Evolutionary conservation across 2,888 invertebrate species (phyloP).

Genomic region (Onthophagus sagittarius): DNA sequence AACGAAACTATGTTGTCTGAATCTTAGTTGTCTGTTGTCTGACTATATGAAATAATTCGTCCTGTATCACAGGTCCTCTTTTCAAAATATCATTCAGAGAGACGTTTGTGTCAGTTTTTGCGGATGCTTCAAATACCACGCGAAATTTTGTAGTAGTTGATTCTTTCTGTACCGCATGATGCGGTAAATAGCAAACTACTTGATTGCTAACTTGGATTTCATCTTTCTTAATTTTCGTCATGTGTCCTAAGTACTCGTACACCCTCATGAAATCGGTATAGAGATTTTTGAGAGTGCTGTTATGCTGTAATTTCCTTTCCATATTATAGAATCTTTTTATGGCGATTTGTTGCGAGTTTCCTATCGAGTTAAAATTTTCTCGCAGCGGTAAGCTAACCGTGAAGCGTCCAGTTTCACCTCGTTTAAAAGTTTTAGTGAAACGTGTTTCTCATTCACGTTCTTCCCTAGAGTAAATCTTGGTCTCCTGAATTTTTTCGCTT

Average conservation of each 20-base stretch:
- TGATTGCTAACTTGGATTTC: not conserved
- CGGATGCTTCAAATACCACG: constrained; percentile 18
- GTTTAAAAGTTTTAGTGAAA: no score
- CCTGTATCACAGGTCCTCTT: not conserved
- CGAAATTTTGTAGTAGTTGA: constrained; percentile 14
- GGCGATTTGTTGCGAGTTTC: no score
- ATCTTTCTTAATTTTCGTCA: constrained; percentile 21
- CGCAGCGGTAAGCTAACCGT: no score
- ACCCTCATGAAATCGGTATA: constrained; percentile 29
- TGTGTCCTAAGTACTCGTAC: constrained; percentile 28
- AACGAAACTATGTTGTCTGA: not conserved
- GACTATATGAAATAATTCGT: constrained; percentile 1
- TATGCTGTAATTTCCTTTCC: constrained; percentile 26
- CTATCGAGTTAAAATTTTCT: no score
- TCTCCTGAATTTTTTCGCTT: no score
- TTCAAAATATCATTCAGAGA: constrained; percentile 5
- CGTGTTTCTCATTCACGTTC: no score
- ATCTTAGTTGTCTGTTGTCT: no score
- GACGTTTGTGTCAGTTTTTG: not conserved
- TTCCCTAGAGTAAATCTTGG: no score
- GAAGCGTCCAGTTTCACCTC: no score
- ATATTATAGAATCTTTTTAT: constrained; percentile 27
- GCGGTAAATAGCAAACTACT: constrained; percentile 17
- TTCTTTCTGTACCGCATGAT: constrained; percentile 10
- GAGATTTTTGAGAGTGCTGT: constrained; percentile 15